phyloP scores from a whole-genome alignment of 2,888 invertebrate species.

The Napeogenes inachia region DNA sequence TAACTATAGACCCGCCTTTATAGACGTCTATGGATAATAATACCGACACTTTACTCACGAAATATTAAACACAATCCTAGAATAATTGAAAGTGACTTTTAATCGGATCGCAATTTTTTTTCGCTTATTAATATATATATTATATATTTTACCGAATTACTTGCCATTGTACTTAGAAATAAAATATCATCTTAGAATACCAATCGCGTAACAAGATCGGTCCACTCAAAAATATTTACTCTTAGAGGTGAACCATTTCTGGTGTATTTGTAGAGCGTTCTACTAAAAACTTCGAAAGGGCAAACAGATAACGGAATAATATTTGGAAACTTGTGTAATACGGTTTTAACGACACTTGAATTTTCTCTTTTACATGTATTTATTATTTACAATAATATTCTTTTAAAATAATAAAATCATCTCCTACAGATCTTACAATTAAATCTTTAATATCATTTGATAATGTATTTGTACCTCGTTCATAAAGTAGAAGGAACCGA shows the following conservation, averaged over 20 bases:
- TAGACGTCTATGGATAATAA: no score
- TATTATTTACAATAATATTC: not conserved
- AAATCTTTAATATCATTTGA: no score
- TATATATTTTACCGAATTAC: not conserved
- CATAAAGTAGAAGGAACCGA: no score
- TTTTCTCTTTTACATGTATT: not conserved
- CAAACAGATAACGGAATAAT: constrained; percentile 10
- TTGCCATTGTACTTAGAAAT: not conserved
- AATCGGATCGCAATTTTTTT: no score
- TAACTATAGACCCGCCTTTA: no score
- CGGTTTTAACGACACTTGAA: constrained; percentile 7
- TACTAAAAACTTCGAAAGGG: constrained; percentile 11
- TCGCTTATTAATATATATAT: no score
- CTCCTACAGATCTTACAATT: no score
- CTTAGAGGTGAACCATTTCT: constrained; percentile 16
- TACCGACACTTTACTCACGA: no score
- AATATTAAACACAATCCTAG: no score
- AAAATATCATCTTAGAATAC: constrained; percentile 7
- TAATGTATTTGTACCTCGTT: no score
- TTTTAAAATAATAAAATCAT: no score
- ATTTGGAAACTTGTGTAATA: constrained; percentile 12
- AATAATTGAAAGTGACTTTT: no score
- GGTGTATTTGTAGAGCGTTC: constrained; percentile 11
- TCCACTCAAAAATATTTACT: constrained; percentile 19
- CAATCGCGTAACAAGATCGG: constrained; percentile 20